Percentiles rank a stretch among this genome's conserved stretches.
Evolutionary conservation across 2,113 vertebrate genomes (phyloP).

Genomic region (Amphiprion percula): DNA sequence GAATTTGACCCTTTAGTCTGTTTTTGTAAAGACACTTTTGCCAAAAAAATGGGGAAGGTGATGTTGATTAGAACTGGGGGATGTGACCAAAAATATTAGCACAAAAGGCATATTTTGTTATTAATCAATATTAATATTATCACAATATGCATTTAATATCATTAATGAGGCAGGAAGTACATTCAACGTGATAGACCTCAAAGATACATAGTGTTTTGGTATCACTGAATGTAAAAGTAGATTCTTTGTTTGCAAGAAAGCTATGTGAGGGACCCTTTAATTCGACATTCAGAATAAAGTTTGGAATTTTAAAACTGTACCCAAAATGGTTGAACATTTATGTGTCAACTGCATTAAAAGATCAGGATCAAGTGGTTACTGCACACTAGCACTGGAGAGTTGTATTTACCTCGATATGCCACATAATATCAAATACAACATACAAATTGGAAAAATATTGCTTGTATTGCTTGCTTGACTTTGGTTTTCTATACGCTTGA

Average conservation of each 20-base stretch:
- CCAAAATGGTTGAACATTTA: too few relatives aligned
- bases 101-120: not conserved
- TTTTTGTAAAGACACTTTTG: constrained; percentile 20
- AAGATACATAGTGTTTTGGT: not conserved
- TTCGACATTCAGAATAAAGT: not conserved
- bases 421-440: too few relatives aligned
- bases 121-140: not conserved
- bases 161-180: not conserved
- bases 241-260: not conserved
- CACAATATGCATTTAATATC: not conserved
- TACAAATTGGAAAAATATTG: too few relatives aligned
- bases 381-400: too few relatives aligned
- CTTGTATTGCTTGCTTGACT: too few relatives aligned
- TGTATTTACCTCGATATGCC: too few relatives aligned
- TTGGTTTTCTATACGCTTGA: too few relatives aligned
- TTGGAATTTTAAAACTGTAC: too few relatives aligned
- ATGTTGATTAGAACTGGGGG: not conserved
- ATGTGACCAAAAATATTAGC: not conserved
- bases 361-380: too few relatives aligned
- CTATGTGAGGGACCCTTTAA: not conserved
- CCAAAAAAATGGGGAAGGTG: not conserved
- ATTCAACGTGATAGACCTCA: not conserved
- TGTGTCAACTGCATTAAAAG: too few relatives aligned
- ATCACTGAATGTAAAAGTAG: not conserved
- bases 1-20: constrained; percentile 4